Evolutionary conservation across 2,113 vertebrate species (phyloP), one percentile per base, ranked within the genome.

Genomic region (Etheostoma cragini): DNA sequence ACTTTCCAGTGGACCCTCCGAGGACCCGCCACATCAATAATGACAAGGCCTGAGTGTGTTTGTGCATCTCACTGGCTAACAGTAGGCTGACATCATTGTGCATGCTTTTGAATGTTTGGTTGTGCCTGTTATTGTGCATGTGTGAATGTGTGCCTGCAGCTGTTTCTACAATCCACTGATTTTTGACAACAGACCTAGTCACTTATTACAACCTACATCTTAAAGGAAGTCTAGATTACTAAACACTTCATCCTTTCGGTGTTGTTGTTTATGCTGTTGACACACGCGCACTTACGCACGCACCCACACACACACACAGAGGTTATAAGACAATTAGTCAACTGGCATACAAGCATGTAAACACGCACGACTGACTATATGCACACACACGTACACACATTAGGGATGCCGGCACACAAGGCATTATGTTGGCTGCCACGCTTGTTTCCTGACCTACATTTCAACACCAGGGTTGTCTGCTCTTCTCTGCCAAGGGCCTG

Each of bases 391-490:
- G 66, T 7, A 19, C 38, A 10, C 38, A 42, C 38, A 42, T 11
- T 5, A 66, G 24, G 38, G 22, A 64, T 21, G 42, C 73, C 45
- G 22, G 45, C 53, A 67, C 76, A 50, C 67, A 62, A 24, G 52
- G 45, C 66, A 71, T 63, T 88, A 89, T 88, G 89, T 53, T 83
- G 19, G 58, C 75, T 78, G 80, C 66, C 67, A 54, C n/a, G n/a
- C 79, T 85, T 72, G 62, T 81, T 88, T 81, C 35, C 81, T 94
- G 92, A 90, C 92, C 92, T 91, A 91, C 78, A 92, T 92, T 88
- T 91, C 75, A 86, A 52, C 75, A 87, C 72, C 82, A 85, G 78
- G 22, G 57, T 81, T 80, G 88, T 90, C 88, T 89, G 85, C 63
- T 63, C 54, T 1, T 62, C 72, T 81, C 80, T 89, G 72, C 63